Percentiles rank a stretch among this genome's conserved stretches.
Evolutionary conservation across 2,888 invertebrate genomes (phyloP).

Genomic region (Idaea biselata): DNA sequence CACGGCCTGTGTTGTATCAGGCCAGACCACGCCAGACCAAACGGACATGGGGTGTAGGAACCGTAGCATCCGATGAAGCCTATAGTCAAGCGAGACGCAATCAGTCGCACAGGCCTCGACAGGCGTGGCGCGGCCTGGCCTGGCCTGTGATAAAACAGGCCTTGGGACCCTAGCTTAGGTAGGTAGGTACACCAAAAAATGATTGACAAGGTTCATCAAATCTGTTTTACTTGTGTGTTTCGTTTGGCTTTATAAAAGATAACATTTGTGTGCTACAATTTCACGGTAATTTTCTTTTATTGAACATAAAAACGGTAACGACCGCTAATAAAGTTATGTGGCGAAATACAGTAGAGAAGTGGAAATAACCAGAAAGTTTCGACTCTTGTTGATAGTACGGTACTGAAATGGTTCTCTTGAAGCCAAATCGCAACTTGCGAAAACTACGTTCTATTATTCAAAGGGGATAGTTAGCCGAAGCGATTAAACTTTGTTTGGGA

Average conservation of each 20-base stretch:
- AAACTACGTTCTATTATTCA: conserved; percentile 2
- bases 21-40: too few relatives aligned
- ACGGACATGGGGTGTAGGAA: too few relatives aligned
- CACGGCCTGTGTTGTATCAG: too few relatives aligned
- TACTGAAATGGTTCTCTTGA: not conserved
- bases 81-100: too few relatives aligned
- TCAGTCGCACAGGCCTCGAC: too few relatives aligned
- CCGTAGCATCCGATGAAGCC: too few relatives aligned
- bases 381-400: not conserved
- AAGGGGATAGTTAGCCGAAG: not conserved
- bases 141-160: too few relatives aligned
- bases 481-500: not conserved
- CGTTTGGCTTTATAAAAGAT: not conserved
- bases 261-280: not conserved
- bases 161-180: too few relatives aligned
- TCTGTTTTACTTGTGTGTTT: not conserved
- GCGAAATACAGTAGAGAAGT: not conserved
- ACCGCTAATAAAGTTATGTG: not conserved
- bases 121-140: too few relatives aligned
- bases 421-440: not conserved
- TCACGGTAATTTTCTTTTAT: not conserved
- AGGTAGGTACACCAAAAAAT: not conserved
- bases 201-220: not conserved
- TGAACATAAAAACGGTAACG: not conserved
- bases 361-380: conserved; percentile 2